Conservation (phyloP, 2,888 invertebrate genomes). For the Sesia apiformis region DNA sequence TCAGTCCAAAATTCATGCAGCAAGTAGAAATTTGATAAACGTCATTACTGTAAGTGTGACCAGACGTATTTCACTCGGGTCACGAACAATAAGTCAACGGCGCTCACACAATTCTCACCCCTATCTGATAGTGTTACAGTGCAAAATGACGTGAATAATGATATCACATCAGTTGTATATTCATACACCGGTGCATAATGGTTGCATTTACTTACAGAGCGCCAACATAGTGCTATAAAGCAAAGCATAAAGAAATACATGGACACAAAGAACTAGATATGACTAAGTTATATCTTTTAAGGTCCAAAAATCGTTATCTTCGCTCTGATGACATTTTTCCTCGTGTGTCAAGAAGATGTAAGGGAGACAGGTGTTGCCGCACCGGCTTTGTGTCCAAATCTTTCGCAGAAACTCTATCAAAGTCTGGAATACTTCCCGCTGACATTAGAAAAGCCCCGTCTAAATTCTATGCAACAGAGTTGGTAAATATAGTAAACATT, state of each 20-base stretch:
- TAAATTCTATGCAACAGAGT: no score
- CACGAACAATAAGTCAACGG: not conserved
- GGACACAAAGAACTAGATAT: not conserved
- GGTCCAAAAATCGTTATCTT: no score
- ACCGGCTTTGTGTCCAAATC: no score
- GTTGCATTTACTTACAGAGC: not conserved
- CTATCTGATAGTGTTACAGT: constrained; percentile 5
- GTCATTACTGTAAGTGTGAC: not conserved
- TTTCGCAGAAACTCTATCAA: no score
- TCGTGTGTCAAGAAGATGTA: no score
- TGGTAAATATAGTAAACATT: no score
- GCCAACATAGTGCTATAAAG: not conserved
- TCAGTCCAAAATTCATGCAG: not conserved
- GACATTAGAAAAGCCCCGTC: no score
- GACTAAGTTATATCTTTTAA: not conserved
- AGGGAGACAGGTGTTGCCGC: no score
- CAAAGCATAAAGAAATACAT: not conserved
- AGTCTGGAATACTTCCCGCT: no score
- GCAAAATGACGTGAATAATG: constrained; percentile 8
- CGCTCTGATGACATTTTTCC: no score
- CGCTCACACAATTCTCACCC: constrained; percentile 3
- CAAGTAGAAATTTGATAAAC: not conserved
- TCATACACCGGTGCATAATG: not conserved
- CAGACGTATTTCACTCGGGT: not conserved
- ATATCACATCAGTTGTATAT: not conserved